Conservation (phyloP, 2,113 vertebrate genomes). For the Macrotis lagotis region DNA sequence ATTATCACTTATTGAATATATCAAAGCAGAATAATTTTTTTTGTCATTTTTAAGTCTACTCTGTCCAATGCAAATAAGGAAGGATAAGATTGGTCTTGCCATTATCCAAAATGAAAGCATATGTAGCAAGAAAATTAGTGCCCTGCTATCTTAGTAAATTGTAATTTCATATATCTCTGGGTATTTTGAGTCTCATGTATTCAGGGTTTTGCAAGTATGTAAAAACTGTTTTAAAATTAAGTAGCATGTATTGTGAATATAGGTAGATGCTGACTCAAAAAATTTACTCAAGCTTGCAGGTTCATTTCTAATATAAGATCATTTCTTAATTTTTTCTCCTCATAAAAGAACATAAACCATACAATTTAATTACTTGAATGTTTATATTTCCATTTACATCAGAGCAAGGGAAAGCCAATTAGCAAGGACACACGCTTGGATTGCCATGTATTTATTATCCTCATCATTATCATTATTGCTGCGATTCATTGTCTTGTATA, state of each 20-base stretch:
- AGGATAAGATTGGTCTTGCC: not conserved
- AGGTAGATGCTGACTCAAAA: not conserved
- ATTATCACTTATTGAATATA: constrained; percentile 1
- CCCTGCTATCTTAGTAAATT: not conserved
- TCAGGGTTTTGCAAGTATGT: constrained; percentile 25
- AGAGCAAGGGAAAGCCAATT: not conserved
- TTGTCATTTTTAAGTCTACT: not conserved
- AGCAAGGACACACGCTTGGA: constrained; percentile 5
- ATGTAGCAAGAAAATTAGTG: constrained; percentile 50
- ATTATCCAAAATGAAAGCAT: constrained; percentile 62
- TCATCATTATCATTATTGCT: constrained; percentile 5
- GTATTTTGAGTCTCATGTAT: constrained; percentile 1
- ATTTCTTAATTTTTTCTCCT: constrained; percentile 17
- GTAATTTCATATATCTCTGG: not conserved
- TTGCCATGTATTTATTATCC: constrained; percentile 19
- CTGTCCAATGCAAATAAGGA: not conserved
- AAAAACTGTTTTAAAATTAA: not conserved
- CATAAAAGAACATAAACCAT: not conserved
- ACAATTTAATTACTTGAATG: constrained; percentile 33
- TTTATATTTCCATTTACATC: not conserved
- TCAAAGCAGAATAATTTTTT: not conserved
- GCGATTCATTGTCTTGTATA: constrained; percentile 30
- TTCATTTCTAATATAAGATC: constrained; percentile 34
- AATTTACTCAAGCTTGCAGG: constrained; percentile 9
- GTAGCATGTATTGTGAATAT: not conserved